Evolutionary conservation across 2,888 invertebrate genomes (phyloP).

Genomic region (Ischnura elegans): DNA sequence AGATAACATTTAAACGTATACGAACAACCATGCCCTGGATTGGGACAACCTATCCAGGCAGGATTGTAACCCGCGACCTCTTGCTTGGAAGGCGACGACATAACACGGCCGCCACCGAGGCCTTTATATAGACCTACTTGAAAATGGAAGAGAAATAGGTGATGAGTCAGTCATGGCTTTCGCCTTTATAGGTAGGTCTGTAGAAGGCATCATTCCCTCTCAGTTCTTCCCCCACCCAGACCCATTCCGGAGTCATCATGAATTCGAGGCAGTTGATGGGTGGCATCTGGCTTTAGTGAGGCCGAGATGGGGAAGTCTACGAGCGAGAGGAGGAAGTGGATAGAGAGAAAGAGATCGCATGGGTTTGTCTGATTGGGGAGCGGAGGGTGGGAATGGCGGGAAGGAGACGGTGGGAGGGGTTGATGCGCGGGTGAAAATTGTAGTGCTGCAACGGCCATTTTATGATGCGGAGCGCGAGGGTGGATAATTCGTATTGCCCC

Average conservation of each 20-base stretch:
- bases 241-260: constrained; percentile 11
- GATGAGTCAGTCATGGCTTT: too few relatives aligned
- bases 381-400: neutral
- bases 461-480: neutral
- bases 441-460: neutral
- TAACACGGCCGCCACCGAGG: too few relatives aligned
- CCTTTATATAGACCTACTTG: too few relatives aligned
- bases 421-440: constrained; percentile 1
- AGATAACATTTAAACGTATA: too few relatives aligned
- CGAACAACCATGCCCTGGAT: too few relatives aligned
- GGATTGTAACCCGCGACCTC: too few relatives aligned
- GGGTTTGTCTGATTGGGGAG: neutral
- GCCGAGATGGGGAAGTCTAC: neutral
- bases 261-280: neutral
- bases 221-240: neutral
- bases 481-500: neutral
- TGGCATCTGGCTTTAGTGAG: constrained; percentile 29
- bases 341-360: neutral
- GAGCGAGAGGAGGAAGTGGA: neutral
- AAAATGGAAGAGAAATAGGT: too few relatives aligned
- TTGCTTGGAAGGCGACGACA: too few relatives aligned
- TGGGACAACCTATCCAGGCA: too few relatives aligned
- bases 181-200: too few relatives aligned
- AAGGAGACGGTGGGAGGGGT: neutral
- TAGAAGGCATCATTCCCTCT: too few relatives aligned